Conservation (phyloP, 2,888 invertebrate species). For the Cetonia aurata region DNA sequence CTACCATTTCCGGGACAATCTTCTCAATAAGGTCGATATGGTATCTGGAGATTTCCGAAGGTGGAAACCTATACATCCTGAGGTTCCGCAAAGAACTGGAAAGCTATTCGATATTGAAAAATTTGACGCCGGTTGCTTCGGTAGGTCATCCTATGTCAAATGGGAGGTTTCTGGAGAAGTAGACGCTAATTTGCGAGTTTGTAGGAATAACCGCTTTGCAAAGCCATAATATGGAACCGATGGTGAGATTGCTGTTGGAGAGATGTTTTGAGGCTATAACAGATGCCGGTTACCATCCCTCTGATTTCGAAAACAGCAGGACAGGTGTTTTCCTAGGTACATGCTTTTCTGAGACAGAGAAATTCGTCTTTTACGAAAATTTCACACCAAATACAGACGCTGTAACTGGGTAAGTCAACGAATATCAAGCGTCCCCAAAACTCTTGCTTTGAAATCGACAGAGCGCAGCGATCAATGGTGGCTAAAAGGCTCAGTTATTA, state of each 20-base stretch:
- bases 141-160: slow-evolving; percentile 48
- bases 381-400: neutral
- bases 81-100: slow-evolving; percentile 74
- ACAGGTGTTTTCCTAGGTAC: slow-evolving; percentile 87
- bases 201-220: slow-evolving; percentile 70
- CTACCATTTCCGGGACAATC: slow-evolving; percentile 76
- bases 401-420: slow-evolving; percentile 9
- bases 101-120: slow-evolving; percentile 71
- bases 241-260: slow-evolving; percentile 72
- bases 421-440: no score
- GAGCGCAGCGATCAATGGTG: slow-evolving; percentile 84
- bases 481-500: slow-evolving; percentile 92
- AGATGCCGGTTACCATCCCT: slow-evolving; percentile 78
- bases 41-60: slow-evolving; percentile 83
- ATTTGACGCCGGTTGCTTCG: slow-evolving; percentile 72
- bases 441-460: neutral
- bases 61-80: slow-evolving; percentile 77
- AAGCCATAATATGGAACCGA: slow-evolving; percentile 70
- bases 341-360: slow-evolving; percentile 83
- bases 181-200: slow-evolving; percentile 4
- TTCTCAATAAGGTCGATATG: slow-evolving; percentile 85
- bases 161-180: neutral
- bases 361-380: slow-evolving; percentile 63
- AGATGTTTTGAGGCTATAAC: slow-evolving; percentile 73
- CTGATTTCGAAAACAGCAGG: slow-evolving; percentile 76